Conservation (phyloP, 2,113 vertebrate genomes). For the Ardeotis arabs region DNA sequence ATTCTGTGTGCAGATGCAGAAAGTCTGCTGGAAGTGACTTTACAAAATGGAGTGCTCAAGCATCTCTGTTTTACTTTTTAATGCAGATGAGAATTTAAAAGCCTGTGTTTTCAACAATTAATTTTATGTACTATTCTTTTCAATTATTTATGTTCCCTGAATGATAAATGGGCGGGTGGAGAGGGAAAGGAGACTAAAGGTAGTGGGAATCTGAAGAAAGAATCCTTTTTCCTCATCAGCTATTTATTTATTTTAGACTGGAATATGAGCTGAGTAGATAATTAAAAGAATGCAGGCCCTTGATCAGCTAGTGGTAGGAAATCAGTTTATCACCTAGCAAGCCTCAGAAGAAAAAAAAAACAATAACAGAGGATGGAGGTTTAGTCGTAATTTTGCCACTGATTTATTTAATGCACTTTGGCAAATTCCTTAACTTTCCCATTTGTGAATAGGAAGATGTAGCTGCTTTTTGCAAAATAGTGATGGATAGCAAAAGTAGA, state of each 20-base stretch:
- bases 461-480: neutral
- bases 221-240: neutral
- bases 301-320: neutral
- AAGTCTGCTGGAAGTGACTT: slow-evolving; percentile 44
- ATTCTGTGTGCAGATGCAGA: slow-evolving; percentile 54
- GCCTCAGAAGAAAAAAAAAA: neutral
- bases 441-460: neutral
- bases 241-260: slow-evolving; percentile 57
- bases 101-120: slow-evolving; percentile 67
- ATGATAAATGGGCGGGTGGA: slow-evolving; percentile 41
- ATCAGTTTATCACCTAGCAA: neutral
- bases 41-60: slow-evolving; percentile 17
- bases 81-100: slow-evolving; percentile 69
- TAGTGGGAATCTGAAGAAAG: neutral
- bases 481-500: neutral
- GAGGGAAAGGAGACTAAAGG: neutral
- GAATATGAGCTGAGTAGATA: neutral
- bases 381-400: neutral
- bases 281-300: neutral
- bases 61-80: slow-evolving; percentile 62
- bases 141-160: slow-evolving; percentile 66
- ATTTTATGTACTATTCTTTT: slow-evolving; percentile 71
- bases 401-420: neutral
- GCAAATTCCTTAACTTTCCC: neutral
- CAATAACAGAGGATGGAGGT: neutral